These are phyloP conservation scores for Gnatocerus cornutus DNA, from an alignment of 2,888 invertebrate species.

Conservation along the genomic window DNA sequence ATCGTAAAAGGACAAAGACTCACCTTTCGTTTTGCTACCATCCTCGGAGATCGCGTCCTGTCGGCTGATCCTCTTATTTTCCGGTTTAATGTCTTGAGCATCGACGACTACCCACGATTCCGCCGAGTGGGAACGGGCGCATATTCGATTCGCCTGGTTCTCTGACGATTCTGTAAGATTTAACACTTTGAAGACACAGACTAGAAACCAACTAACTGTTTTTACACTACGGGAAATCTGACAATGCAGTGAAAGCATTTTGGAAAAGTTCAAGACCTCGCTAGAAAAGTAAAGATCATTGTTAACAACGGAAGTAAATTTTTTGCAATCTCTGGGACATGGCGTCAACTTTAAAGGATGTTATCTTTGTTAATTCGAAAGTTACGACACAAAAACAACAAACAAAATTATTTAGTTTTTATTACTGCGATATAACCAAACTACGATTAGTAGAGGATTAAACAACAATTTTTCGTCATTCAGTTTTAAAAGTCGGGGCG, in stretches of 20 bases:
- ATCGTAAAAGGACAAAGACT: conserved; percentile 5
- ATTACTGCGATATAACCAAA: conserved; percentile 5
- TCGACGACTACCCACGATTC: conserved; percentile 70
- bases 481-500: neutral
- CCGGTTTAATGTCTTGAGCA: conserved; percentile 33
- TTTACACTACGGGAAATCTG: conserved; percentile 1
- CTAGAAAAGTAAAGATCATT: conserved; percentile 1
- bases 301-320: neutral
- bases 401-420: neutral
- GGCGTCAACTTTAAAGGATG: conserved; percentile 10
- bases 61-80: conserved; percentile 55
- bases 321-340: neutral
- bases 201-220: neutral
- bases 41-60: conserved; percentile 53
- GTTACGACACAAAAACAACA: conserved; percentile 24
- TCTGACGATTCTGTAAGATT: conserved; percentile 62
- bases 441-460: conserved; percentile 20
- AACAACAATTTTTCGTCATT: conserved; percentile 9
- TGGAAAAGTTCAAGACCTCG: neutral
- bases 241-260: neutral
- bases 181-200: conserved; percentile 1
- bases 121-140: conserved; percentile 75
- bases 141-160: conserved; percentile 66
- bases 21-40: conserved; percentile 53
- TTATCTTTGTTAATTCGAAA: conserved; percentile 28